A percentile compares a stretch with the other conserved stretches of the same genome.
phyloP scores from a whole-genome alignment of 1,140 invertebrate genomes.

The Drosophila dunni region DNA sequence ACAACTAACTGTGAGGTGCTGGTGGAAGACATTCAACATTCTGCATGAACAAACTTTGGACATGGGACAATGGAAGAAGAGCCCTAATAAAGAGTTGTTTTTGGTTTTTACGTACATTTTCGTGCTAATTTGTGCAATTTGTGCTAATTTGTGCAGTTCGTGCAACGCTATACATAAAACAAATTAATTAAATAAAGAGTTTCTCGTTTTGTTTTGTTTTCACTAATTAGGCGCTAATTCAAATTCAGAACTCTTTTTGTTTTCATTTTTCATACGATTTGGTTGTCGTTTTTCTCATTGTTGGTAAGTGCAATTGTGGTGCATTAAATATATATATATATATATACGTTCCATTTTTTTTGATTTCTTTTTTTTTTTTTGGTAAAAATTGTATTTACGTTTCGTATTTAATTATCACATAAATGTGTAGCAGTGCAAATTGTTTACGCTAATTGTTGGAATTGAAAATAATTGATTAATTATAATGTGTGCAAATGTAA shows the following conservation, averaged over 20 bases:
- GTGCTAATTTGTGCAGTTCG: constrained; percentile 60
- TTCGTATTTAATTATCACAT: constrained; percentile 71
- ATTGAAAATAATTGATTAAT: constrained; percentile 63
- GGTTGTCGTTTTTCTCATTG: constrained; percentile 5
- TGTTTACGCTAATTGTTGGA: constrained; percentile 72
- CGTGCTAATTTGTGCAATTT: constrained; percentile 57
- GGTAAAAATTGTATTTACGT: constrained; percentile 45
- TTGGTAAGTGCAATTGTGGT: constrained; percentile 74
- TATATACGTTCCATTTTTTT: constrained; percentile 34
- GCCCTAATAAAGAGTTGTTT: constrained; percentile 14
- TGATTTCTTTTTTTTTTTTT: constrained; percentile 43
- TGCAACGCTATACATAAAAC: constrained; percentile 54
- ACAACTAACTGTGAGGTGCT: constrained; percentile 28
- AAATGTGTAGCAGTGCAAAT: constrained; percentile 76
- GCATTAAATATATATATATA: constrained; percentile 56
- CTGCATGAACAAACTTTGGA: constrained; percentile 36
- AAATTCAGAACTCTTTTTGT: constrained; percentile 38
- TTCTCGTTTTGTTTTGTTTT: constrained; percentile 8
- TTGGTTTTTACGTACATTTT: constrained; percentile 15
- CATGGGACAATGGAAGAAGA: not conserved
- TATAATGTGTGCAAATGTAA: constrained; percentile 18
- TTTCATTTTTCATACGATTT: constrained; percentile 13
- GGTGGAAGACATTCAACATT: constrained; percentile 50
- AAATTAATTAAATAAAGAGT: constrained; percentile 17
- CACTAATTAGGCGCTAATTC: constrained; percentile 55